Conservation (phyloP, 2,797 vertebrate genomes). For the Nasua narica region DNA sequence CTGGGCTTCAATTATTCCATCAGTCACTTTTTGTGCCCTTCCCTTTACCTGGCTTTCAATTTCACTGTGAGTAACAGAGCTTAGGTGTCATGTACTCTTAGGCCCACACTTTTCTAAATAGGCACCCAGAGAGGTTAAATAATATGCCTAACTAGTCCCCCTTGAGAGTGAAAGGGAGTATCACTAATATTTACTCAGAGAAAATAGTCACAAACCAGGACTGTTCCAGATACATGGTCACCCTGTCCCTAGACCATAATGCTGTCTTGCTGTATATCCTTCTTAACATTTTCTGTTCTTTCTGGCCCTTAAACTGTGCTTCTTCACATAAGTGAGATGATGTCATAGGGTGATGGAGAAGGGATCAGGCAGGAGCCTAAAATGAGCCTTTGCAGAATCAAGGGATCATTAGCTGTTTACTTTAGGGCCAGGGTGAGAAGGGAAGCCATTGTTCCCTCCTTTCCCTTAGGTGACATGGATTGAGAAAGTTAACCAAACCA, state of each 20-base stretch:
- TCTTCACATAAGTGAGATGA: neutral
- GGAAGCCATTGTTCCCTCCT: neutral
- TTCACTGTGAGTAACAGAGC: neutral
- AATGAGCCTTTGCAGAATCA: neutral
- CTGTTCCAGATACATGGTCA: neutral
- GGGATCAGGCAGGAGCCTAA: neutral
- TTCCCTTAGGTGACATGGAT: neutral
- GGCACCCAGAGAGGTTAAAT: neutral
- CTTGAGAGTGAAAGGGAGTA: neutral
- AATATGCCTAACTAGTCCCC: neutral
- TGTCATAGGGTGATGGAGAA: neutral
- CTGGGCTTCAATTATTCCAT: neutral
- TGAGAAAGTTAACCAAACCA: slow-evolving; percentile 7
- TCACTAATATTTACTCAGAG: neutral
- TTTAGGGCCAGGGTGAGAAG: neutral
- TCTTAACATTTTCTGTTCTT: neutral
- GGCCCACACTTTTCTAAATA: neutral
- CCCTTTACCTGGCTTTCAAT: neutral
- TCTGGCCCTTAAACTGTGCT: neutral
- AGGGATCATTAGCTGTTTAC: neutral
- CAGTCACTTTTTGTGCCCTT: neutral
- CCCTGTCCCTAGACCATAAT: neutral
- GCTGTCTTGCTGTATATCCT: neutral
- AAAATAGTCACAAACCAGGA: slow-evolving; percentile 5
- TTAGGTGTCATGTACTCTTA: neutral